Base-by-base conservation (phyloP, 1,140 invertebrate genomes). In the Drosophila asahinai region DNA sequence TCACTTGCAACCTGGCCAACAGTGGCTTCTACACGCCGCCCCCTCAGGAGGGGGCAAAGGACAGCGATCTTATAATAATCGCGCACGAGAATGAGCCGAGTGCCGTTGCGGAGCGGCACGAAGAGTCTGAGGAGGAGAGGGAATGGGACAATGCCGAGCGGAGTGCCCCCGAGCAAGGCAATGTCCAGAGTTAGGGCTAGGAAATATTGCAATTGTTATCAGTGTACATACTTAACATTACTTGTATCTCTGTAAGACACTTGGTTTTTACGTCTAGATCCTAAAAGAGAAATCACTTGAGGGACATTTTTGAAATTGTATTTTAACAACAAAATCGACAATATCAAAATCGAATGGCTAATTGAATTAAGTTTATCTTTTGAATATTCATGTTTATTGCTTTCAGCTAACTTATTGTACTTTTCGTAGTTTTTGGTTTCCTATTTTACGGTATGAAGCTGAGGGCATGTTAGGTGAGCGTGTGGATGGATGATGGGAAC, bases 351-450 rank as follows among this genome's bases (percentile, higher is more conserved):
- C 19, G 2, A 22, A 40, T 9, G 14, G 2, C 9, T 25, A 55
- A 22, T 25, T 25, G 22, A 25, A 25, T 25, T 25, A 7, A 27
- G 27, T 19, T 25, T 27, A 25, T 19, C 38, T 22, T 5, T 57
- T 42, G 38, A 60, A 43, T 73, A 73, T 60, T 73, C 38, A 33
- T 15, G 22, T 73, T 73, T 73, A 73, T 73, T 73, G 71, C 71
- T 73, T 73, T 40, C 45, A 73, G 71, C 71, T 60, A 43, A 51
- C 70, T 73, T 73, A 73, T 73, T 73, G 67, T 73, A 73, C 67
- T 73, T 25, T 60, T 30, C 14, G 57, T 73, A 42, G 40, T 61
- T 61, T 73, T 73, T 73, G 67, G 71, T 73, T 36, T 73, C 67
- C 70, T 73, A 73, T 73, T 42, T 49, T 72, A 72, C 30, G 30